Evolutionary conservation across 2,113 vertebrate species (phyloP).

Genomic region (Malurus elegans): DNA sequence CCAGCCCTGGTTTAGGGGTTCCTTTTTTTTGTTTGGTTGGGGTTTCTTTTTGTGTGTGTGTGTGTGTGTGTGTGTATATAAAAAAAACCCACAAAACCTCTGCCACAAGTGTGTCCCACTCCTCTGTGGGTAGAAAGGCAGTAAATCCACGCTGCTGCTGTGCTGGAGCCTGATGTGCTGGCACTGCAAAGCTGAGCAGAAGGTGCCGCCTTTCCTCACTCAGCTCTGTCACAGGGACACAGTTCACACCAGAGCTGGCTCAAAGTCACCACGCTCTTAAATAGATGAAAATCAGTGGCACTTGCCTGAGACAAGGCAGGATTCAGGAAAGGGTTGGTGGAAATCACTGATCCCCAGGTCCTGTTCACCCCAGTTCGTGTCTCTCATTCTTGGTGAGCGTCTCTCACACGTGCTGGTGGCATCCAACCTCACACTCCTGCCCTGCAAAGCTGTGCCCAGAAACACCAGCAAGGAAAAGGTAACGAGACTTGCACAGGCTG

Average conservation of each 20-base stretch:
- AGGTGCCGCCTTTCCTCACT: too few relatives aligned
- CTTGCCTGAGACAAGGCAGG: neutral
- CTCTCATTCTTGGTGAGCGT: too few relatives aligned
- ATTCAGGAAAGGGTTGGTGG: neutral
- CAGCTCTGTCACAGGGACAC: neutral
- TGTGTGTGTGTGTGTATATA: neutral
- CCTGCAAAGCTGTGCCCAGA: neutral
- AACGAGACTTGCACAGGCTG: neutral
- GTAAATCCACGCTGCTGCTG: neutral
- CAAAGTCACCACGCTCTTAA: neutral
- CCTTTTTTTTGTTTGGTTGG: neutral
- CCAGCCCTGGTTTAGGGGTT: neutral
- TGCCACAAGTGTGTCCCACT: neutral
- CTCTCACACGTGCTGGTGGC: neutral
- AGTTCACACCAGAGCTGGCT: neutral
- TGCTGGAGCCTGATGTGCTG: neutral
- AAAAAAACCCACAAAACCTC: neutral
- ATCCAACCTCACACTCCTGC: fast-evolving
- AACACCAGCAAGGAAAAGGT: neutral
- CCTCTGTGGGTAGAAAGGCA: neutral
- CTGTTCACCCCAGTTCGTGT: neutral
- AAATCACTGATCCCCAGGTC: neutral
- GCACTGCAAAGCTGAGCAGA: neutral
- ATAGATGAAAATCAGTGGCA: neutral
- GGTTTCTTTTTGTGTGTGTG: too few relatives aligned